Evolutionary conservation across 2,113 vertebrate genomes (phyloP).

Genomic region (Pterocles orientalis): DNA sequence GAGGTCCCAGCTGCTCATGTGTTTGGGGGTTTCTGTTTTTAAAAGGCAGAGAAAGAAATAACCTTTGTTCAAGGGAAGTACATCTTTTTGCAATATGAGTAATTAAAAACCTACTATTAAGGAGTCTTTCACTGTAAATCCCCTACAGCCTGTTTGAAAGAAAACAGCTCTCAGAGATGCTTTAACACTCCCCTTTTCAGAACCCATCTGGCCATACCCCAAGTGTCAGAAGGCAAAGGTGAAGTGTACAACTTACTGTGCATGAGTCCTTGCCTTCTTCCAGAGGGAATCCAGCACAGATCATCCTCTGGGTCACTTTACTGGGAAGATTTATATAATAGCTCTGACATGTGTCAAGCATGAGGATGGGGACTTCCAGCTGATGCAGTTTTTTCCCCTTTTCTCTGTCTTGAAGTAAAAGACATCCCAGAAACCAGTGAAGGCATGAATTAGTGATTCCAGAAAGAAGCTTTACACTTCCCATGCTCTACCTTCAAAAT

Average conservation of each 20-base stretch:
- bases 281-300: constrained; percentile 62
- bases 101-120: background rate
- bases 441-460: background rate
- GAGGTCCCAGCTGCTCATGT: background rate
- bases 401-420: constrained; percentile 38
- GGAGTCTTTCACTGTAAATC: background rate
- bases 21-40: background rate
- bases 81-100: background rate
- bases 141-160: background rate
- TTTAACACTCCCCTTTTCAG: background rate
- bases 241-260: background rate
- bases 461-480: background rate
- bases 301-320: constrained; percentile 18
- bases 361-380: constrained; percentile 55
- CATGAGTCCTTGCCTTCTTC: constrained; percentile 43
- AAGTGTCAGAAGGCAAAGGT: background rate
- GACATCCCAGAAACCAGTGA: background rate
- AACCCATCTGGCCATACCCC: background rate
- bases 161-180: background rate
- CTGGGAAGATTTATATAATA: background rate
- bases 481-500: background rate
- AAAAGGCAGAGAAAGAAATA: background rate
- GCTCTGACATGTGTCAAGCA: constrained; percentile 9
- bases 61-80: background rate
- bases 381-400: constrained; percentile 53